These are phyloP conservation scores for Nycteola revayana DNA, from an alignment of 2,888 invertebrate species.

Conservation along the genomic window DNA sequence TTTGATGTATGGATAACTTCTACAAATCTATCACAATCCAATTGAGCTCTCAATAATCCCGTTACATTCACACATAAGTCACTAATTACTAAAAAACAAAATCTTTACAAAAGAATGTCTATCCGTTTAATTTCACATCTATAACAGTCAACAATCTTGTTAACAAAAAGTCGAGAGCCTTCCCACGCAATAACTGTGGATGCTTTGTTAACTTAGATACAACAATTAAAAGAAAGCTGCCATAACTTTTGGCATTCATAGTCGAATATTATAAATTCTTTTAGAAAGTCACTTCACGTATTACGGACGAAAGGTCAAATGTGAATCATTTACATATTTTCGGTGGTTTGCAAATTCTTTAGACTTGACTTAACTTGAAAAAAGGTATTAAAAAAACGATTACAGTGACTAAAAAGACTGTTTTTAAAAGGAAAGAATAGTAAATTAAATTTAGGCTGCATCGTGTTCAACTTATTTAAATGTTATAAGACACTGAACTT, in stretches of 20 bases:
- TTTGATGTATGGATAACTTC: too few species aligned
- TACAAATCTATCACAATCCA: constrained; percentile 11
- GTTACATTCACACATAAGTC: constrained; percentile 23
- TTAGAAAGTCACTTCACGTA: constrained; percentile 27
- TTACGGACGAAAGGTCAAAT: constrained; percentile 23
- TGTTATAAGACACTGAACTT: constrained; percentile 27
- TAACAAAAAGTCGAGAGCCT: constrained; percentile 18
- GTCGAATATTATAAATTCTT: constrained; percentile 23
- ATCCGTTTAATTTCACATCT: constrained; percentile 24
- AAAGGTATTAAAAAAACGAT: too few species aligned
- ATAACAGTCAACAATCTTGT: constrained; percentile 23
- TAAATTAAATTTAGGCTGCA: too few species aligned
- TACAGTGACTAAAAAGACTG: too few species aligned
- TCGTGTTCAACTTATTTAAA: too few species aligned
- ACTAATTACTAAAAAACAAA: constrained; percentile 22
- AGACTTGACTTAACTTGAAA: background rate
- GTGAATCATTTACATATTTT: constrained; percentile 18
- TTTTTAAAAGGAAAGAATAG: too few species aligned
- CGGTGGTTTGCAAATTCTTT: constrained; percentile 7
- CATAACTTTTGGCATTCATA: constrained; percentile 28
- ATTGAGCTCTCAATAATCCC: constrained; percentile 14
- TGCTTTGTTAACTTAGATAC: constrained; percentile 25
- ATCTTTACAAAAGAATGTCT: constrained; percentile 20
- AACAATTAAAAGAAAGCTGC: constrained; percentile 35
- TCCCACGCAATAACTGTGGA: constrained; percentile 19